Evolutionary conservation across 2,888 invertebrate species (phyloP), one percentile per base, ranked within the genome.

Genomic region (Spodoptera littoralis): DNA sequence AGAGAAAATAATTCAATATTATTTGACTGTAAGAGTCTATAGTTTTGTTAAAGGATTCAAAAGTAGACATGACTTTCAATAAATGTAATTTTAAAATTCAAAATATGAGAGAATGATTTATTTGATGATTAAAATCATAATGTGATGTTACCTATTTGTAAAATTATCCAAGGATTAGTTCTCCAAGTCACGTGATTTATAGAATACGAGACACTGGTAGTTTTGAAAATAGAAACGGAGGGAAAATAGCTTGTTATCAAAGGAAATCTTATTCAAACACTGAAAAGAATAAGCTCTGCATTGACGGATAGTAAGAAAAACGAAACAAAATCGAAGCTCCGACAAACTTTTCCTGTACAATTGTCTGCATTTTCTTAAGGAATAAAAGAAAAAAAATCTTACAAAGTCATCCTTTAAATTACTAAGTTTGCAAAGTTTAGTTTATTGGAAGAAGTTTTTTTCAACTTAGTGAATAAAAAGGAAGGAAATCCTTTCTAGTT

Each of bases 361-460:
- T 60, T 60, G 60, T 67, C 63, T 59, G 43, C 53, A 60, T 61
- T 66, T 64, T 69, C 53, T 53, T 71, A 71, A 36, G 36, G 8
- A 9, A 44, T 55, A 50, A 45, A 56, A 24, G 41, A 55, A 11
- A 42, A 66, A 72, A 60, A 73, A 58, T 48, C 54, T 59, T 24
- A 48, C 45, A 70, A 56, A 64, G 67, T 63, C 71, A 65, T 71
- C 53, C 60, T 67, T 77, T 59, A 73, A 73, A 73, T 60, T 58
- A 73, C 62, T 54, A 43, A 76, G 64, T 77, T 70, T 42, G 27
- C 30, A 43, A 62, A 77, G 75, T 77, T 77, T 61, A 66, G 60
- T 66, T 65, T 65, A 77, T 74, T 24, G 60, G 57, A 54, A 64
- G 48, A 68, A 75, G 65, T 77, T 75, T 53, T 75, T 53, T 36